Evolutionary conservation across 1,140 invertebrate genomes (phyloP).

Genomic region (Drosophila bipectinata): DNA sequence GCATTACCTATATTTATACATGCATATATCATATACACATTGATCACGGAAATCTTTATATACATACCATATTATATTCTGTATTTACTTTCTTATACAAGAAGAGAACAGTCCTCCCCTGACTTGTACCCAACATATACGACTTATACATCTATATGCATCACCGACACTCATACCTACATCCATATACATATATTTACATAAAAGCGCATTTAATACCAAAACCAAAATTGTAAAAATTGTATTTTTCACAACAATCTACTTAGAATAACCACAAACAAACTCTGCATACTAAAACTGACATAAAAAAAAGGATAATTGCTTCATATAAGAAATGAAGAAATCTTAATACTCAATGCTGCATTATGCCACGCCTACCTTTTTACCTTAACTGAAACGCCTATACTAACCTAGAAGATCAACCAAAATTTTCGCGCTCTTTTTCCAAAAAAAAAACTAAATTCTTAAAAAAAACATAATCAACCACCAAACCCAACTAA

Average conservation of each 20-base stretch:
- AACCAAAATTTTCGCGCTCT: constrained; percentile 50
- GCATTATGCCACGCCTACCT: constrained; percentile 72
- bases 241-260: constrained; percentile 63
- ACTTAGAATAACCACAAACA: constrained; percentile 35
- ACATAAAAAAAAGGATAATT: constrained; percentile 41
- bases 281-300: constrained; percentile 55
- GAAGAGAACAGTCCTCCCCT: constrained; percentile 35
- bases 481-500: constrained; percentile 69
- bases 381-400: constrained; percentile 64
- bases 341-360: constrained; percentile 60
- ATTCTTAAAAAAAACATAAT: constrained; percentile 54
- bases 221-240: constrained; percentile 52
- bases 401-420: constrained; percentile 39
- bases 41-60: constrained; percentile 27
- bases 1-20: constrained; percentile 61
- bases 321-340: constrained; percentile 53
- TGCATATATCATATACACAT: constrained; percentile 59
- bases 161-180: constrained; percentile 30
- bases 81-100: constrained; percentile 60
- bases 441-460: constrained; percentile 7
- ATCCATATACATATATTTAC: constrained; percentile 48
- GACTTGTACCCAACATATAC: constrained; percentile 47
- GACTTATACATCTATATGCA: constrained; percentile 46
- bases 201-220: constrained; percentile 47
- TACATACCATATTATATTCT: constrained; percentile 41